These are phyloP conservation scores for Dolichopus griseipennis DNA, from an alignment of 2,888 invertebrate species.

Conservation along the genomic window DNA sequence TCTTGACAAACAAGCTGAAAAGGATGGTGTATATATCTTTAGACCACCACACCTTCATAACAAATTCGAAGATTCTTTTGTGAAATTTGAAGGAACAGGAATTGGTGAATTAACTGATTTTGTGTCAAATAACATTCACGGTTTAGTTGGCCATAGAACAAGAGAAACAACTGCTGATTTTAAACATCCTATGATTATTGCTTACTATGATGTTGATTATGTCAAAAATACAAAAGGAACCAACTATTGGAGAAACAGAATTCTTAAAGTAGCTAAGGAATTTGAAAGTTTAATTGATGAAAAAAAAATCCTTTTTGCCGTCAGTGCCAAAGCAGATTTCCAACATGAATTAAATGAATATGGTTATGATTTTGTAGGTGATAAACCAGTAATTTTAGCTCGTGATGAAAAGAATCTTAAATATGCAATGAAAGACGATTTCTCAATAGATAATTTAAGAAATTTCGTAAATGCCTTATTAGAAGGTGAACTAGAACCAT, in stretches of 20 bases:
- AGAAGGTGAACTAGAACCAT: constrained; percentile 76
- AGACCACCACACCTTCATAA: constrained; percentile 82
- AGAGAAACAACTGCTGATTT: constrained; percentile 79
- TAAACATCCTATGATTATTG: constrained; percentile 79
- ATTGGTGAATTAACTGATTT: constrained; percentile 67
- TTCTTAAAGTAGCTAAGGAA: constrained; percentile 63
- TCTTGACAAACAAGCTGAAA: constrained; percentile 66
- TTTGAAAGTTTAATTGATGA: constrained; percentile 27
- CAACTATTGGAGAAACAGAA: constrained; percentile 97
- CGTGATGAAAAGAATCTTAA: constrained; percentile 78
- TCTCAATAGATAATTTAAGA: constrained; percentile 78
- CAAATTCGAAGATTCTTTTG: constrained; percentile 80
- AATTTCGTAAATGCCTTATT: constrained; percentile 76
- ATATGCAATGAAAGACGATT: constrained; percentile 80
- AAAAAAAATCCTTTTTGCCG: constrained; percentile 65
- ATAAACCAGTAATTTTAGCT: constrained; percentile 83
- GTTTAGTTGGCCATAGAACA: constrained; percentile 84
- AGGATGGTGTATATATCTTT: constrained; percentile 75
- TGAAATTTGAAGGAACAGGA: constrained; percentile 66
- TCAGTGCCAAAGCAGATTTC: constrained; percentile 90
- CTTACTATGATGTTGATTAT: constrained; percentile 92
- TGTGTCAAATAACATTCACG: constrained; percentile 59
- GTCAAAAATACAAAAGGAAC: constrained; percentile 94
- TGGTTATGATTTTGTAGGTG: constrained; percentile 79
- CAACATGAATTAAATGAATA: constrained; percentile 89